A percentile compares a stretch with the other conserved stretches of the same genome.
Conservation (phyloP, 2,113 vertebrate genomes). For the Oncorhynchus clarkii region DNA sequence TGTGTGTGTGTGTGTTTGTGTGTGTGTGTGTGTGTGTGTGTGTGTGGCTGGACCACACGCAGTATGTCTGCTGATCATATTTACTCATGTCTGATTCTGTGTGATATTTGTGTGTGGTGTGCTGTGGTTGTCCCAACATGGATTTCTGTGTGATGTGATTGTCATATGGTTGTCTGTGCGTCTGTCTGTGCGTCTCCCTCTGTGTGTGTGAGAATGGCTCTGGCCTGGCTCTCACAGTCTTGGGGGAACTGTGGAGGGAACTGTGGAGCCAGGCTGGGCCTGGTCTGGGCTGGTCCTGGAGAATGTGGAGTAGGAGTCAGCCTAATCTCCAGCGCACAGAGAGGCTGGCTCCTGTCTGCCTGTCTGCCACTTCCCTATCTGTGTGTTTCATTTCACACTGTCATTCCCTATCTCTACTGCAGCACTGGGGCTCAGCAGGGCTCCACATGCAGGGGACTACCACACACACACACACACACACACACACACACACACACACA, state of each 20-base stretch:
- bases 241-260: slow-evolving; percentile 13
- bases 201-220: slow-evolving; percentile 3
- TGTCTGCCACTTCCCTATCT: slow-evolving; percentile 81
- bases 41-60: slow-evolving; percentile 13
- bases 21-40: background rate
- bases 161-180: background rate
- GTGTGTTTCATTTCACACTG: slow-evolving; percentile 87
- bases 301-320: slow-evolving; percentile 85
- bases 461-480: too few species aligned
- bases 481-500: slow-evolving; percentile 19
- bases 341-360: slow-evolving; percentile 86
- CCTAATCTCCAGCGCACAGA: slow-evolving; percentile 79
- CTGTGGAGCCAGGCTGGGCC: slow-evolving; percentile 69
- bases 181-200: background rate
- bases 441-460: slow-evolving; percentile 8
- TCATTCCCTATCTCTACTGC: slow-evolving; percentile 74
- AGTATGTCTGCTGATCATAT: too few species aligned
- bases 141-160: background rate
- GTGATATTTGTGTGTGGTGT: background rate
- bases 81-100: too few species aligned
- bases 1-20: slow-evolving; percentile 6
- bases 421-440: slow-evolving; percentile 36
- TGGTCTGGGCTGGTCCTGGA: slow-evolving; percentile 71
- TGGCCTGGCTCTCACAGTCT: background rate
- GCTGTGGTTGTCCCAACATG: slow-evolving; percentile 5